Evolutionary conservation across 2,113 vertebrate species (phyloP).

Genomic region (Catharus minimus): DNA sequence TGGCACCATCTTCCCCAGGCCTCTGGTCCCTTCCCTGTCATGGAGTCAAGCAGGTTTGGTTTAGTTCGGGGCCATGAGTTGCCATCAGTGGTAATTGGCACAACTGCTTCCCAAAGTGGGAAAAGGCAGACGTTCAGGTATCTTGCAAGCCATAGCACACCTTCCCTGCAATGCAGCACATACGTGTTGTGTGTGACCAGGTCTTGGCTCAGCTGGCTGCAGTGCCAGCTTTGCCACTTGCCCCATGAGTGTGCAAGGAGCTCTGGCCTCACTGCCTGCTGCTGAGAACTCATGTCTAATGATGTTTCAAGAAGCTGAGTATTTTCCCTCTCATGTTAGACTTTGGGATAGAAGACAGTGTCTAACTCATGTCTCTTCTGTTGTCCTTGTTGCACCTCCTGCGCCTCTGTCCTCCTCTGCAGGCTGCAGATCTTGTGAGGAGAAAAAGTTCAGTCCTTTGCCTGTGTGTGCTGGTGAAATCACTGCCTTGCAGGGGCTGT

Average conservation of each 20-base stretch:
- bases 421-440: neutral
- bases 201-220: neutral
- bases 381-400: accelerated
- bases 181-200: neutral
- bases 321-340: neutral
- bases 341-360: neutral
- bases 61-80: neutral
- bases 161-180: neutral
- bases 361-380: neutral
- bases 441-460: neutral
- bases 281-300: neutral
- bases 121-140: neutral
- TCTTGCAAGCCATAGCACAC: neutral
- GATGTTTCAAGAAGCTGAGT: neutral
- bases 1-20: neutral
- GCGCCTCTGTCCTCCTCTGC: neutral
- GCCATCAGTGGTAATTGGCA: neutral
- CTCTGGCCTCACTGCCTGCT: neutral
- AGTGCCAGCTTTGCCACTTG: neutral
- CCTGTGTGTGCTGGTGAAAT: neutral
- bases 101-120: neutral
- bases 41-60: neutral
- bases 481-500: neutral
- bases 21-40: neutral
- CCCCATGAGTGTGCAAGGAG: accelerated